Percentiles rank a stretch among this genome's conserved stretches.
These are phyloP conservation scores for Rhadina sibilatrix DNA, from an alignment of 2,113 vertebrate species.

Conservation along the genomic window DNA sequence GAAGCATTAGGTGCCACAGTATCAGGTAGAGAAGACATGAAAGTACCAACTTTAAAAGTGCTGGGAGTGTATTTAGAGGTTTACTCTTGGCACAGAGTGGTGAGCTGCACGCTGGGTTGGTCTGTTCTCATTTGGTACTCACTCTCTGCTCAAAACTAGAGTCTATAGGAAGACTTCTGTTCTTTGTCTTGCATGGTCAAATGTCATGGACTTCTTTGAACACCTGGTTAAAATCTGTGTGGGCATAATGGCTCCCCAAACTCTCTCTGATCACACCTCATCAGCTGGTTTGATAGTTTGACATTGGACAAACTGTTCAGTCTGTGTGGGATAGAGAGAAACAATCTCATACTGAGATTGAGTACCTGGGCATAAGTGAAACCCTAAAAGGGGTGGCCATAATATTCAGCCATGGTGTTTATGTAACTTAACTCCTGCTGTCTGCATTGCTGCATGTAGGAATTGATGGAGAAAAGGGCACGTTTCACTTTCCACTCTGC, in stretches of 20 bases:
- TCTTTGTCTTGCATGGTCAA: not conserved
- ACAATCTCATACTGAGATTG: not conserved
- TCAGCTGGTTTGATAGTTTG: not conserved
- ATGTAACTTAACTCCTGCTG: not conserved
- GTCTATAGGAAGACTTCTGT: not conserved
- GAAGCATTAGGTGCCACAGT: not conserved
- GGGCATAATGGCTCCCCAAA: not conserved
- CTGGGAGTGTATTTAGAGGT: not conserved
- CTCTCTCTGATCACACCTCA: not conserved
- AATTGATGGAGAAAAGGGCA: not conserved
- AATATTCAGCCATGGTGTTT: not conserved
- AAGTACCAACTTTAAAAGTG: slow-evolving; percentile 1
- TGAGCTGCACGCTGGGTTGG: not conserved
- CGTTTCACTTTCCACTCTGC: not conserved
- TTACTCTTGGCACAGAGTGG: not conserved
- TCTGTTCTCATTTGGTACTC: not conserved
- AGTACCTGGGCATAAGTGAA: not conserved
- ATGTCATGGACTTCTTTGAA: not conserved
- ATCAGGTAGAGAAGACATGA: not conserved
- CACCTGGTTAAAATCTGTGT: not conserved
- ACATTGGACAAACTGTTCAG: not conserved
- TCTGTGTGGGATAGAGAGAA: not conserved
- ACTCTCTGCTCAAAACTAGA: not conserved
- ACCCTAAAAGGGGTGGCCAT: not conserved
- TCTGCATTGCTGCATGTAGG: not conserved